A percentile compares a stretch with the other conserved stretches of the same genome.
Conservation (phyloP, 2,797 vertebrate genomes). For the Pseudocheirus occidentalis region DNA sequence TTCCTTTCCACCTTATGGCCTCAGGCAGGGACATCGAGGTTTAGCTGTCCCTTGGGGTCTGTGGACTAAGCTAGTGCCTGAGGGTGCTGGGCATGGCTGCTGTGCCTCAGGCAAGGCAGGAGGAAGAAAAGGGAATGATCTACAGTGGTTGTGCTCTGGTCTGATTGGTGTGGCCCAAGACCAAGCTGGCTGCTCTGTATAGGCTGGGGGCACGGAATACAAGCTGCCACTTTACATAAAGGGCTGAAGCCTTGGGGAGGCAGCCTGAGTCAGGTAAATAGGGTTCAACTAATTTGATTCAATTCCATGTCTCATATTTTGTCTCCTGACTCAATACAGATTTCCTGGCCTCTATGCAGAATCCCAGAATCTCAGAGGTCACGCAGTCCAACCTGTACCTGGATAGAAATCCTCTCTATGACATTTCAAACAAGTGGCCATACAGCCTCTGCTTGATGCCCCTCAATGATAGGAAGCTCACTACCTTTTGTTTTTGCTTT, state of each 20-base stretch:
- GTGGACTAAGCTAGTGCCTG: conserved; percentile 51
- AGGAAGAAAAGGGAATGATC: conserved; percentile 19
- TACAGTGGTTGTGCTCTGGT: neutral
- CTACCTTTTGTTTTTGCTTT: no score
- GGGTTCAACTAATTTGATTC: neutral
- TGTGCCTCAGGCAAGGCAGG: conserved; percentile 28
- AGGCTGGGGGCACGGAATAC: neutral
- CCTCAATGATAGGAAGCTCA: neutral
- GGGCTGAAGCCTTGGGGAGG: neutral
- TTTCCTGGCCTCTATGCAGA: neutral
- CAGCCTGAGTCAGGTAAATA: neutral
- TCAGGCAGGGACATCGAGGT: conserved; percentile 66
- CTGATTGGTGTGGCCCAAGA: neutral
- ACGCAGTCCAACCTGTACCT: neutral
- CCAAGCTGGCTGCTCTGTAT: neutral
- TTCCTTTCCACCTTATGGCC: conserved; percentile 69
- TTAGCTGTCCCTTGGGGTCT: conserved; percentile 67
- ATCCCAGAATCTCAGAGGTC: neutral
- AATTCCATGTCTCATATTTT: neutral
- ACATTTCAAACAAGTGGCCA: neutral
- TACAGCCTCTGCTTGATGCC: neutral
- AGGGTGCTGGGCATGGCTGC: conserved; percentile 19
- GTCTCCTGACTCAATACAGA: neutral
- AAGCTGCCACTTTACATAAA: neutral
- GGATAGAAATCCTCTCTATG: neutral